Evolutionary conservation across 2,888 invertebrate species (phyloP), one percentile per base, ranked within the genome.

Genomic region (Thymelicus lineola): DNA sequence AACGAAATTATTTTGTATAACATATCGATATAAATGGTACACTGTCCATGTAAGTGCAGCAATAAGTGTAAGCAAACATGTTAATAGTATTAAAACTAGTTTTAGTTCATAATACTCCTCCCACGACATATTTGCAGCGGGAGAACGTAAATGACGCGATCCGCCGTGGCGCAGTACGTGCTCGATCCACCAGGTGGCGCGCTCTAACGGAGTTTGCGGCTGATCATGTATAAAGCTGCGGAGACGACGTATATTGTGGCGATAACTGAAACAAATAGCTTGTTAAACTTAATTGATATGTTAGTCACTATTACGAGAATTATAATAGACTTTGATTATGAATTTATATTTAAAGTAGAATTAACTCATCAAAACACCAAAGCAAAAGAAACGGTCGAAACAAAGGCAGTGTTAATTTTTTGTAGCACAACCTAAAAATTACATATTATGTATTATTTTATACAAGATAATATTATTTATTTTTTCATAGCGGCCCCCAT

Each of bases 181-280:
- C 38, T 76, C 76, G 2, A 66, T 73, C 77, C 78, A 78, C 75
- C 75, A 77, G 4, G 75, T 53, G 10, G 76, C 74, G n/a, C 73
- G 71, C 17, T 75, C 70, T 64, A 77, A 55, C 0, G 77, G 72
- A 7, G 59, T 69, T 53, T 75, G 65, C 5, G 74, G 72, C 45
- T 75, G 75, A 68, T 78, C 78, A 0, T 46, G 64, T 69, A 75
- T 74, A 45, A 72, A 0, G 0, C 61, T 15, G 7, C 75, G 74
- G 9, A 78, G 70, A 20, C 62, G 73, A 3, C 66, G 35, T 2
- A 77, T 67, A 35, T 77, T 77, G 20, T 72, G 17, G 6, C 71
- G 64, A 53, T 75, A 77, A 35, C 77, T 76, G 72, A 42, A 62
- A 71, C 15, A 42, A 35, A 12, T 36, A 60, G 10, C 35, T 46